Conservation (phyloP, 2,113 vertebrate genomes). For the Coracopsis vasa region DNA sequence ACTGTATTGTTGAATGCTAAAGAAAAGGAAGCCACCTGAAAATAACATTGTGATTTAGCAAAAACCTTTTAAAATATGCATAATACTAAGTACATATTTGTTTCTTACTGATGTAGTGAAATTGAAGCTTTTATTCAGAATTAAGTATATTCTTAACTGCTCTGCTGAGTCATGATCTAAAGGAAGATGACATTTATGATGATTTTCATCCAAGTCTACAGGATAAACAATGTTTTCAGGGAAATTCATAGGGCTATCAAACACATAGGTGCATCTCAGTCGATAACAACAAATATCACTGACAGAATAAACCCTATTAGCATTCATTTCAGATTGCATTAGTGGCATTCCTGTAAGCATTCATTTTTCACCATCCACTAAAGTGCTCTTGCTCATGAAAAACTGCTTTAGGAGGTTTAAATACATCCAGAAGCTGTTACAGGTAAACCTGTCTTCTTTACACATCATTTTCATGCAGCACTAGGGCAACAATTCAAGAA, state of each 20-base stretch:
- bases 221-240: background rate
- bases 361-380: background rate
- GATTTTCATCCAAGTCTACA: background rate
- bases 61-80: background rate
- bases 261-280: background rate
- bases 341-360: background rate
- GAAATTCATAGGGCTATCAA: background rate
- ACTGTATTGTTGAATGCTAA: background rate
- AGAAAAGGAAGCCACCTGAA: background rate
- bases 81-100: background rate
- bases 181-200: background rate
- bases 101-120: background rate
- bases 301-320: background rate
- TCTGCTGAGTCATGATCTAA: background rate
- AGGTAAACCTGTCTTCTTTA: background rate
- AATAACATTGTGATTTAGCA: background rate
- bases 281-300: background rate
- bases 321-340: background rate
- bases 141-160: background rate
- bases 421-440: background rate
- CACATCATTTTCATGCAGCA: background rate
- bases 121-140: background rate
- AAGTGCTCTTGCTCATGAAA: background rate
- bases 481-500: background rate
- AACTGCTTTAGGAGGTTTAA: background rate